Evolutionary conservation across 2,888 invertebrate species (phyloP), one percentile per base, ranked within the genome.

Genomic region (Pseudococcus viburni): DNA sequence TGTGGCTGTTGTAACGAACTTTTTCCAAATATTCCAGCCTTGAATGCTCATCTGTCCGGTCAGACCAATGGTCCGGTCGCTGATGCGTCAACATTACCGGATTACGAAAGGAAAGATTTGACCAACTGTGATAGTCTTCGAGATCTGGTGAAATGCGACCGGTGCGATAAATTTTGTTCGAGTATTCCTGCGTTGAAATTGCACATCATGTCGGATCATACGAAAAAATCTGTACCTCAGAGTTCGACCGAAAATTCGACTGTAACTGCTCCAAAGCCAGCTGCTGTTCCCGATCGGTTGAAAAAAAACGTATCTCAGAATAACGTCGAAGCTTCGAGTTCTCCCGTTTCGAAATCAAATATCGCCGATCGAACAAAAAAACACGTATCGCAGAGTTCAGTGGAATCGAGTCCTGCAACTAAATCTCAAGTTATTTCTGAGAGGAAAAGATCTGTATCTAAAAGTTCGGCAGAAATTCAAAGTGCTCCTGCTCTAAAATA

Each of bases 81-180:
- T 19, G 80, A 83, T 19, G 1, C 33, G n/a, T 26, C 68, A 11
- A 2, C 11, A 11, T 12, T 12, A 33, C 3, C 19, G 33, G 39
- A 77, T 39, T 17, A 39, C 19, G 80, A 83, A 83, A 33, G 19
- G 4, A 46, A 83, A 7, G 19, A 46, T 83, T 19, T 19, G 33
- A 4, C 2, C 9, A 83, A 46, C 7, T 33, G 33, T 11, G 46
- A 46, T 19, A 42, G 80, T 33, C 8, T 73, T 4, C 33, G 26
- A 7, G 15, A 83, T 83, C 46, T 83, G n/a, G 33, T 83, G 19
- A 83, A 83, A 46, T 83, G 80, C 46, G 80, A 83, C 12, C 42
- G 80, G 11, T 83, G 80, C 46, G 80, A 83, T 83, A 83, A 46
- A 83, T 83, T 83, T n/a, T 83, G 11, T 19, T 19, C 46, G 8